Evolutionary conservation across 2,888 invertebrate species (phyloP).

Genomic region (Hirtodrosophila cameraria): DNA sequence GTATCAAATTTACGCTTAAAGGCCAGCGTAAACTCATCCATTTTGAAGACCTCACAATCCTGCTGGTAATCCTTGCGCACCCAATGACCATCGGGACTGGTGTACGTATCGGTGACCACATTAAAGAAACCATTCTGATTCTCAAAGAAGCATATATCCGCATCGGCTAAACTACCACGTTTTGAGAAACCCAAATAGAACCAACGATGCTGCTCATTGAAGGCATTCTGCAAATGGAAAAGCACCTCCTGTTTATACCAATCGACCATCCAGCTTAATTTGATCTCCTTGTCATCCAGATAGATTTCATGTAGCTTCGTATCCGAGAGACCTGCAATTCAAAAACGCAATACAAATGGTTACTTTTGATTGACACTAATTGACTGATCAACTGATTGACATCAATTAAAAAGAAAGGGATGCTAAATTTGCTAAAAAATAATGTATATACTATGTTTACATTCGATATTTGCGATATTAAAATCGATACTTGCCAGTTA

Average conservation of each 20-base stretch:
- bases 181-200: constrained; percentile 95
- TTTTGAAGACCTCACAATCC: constrained; percentile 87
- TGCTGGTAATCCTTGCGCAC: constrained; percentile 89
- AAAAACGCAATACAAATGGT: no score
- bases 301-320: constrained; percentile 83
- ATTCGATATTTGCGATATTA: no score
- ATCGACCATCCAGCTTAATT: constrained; percentile 84
- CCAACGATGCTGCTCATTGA: constrained; percentile 86
- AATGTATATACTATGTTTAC: no score
- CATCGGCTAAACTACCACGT: constrained; percentile 89
- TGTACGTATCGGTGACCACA: constrained; percentile 89
- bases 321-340: constrained; percentile 81
- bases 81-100: constrained; percentile 87
- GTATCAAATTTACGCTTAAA: constrained; percentile 93
- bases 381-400: no score
- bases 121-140: constrained; percentile 85
- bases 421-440: no score
- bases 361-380: no score
- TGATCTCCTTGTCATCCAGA: constrained; percentile 83
- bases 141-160: constrained; percentile 94
- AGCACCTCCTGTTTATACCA: constrained; percentile 84
- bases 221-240: constrained; percentile 84
- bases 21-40: constrained; percentile 88
- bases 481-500: no score
- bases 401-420: no score